A percentile compares a stretch with the other conserved stretches of the same genome.
phyloP scores from a whole-genome alignment of 2,797 vertebrate genomes.

The Danio tinwini region DNA sequence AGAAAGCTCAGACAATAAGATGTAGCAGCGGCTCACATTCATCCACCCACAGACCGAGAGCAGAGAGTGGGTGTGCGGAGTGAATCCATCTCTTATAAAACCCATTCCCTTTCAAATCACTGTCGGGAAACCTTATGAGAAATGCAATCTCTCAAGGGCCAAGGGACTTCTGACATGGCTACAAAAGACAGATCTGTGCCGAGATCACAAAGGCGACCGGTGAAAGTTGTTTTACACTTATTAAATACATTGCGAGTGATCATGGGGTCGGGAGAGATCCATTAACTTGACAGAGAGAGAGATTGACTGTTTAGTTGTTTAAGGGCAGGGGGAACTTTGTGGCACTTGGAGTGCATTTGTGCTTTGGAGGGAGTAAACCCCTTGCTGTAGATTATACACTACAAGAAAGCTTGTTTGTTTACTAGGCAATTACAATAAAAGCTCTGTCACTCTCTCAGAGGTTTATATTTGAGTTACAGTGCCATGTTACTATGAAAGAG shows the following conservation, averaged over 20 bases:
- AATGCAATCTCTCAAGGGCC: constrained; percentile 71
- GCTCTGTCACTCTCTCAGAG: not conserved
- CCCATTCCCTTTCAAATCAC: constrained; percentile 70
- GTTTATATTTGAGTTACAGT: not conserved
- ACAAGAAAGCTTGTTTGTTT: constrained; percentile 28
- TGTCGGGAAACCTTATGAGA: constrained; percentile 71
- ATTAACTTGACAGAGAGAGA: constrained; percentile 4
- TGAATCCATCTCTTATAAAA: constrained; percentile 76
- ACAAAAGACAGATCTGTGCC: constrained; percentile 66
- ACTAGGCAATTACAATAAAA: constrained; percentile 36
- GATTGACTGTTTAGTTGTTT: constrained; percentile 16
- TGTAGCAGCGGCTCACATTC: constrained; percentile 75
- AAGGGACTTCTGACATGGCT: constrained; percentile 66
- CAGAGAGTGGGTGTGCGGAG: constrained; percentile 79
- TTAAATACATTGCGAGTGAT: constrained; percentile 61
- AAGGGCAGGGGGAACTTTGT: constrained; percentile 23
- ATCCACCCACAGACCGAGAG: constrained; percentile 76
- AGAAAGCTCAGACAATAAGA: constrained; percentile 58
- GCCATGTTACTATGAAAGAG: not conserved
- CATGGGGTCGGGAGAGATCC: constrained; percentile 53
- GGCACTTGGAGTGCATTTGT: not conserved
- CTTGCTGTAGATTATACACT: constrained; percentile 24
- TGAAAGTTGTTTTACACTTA: constrained; percentile 68
- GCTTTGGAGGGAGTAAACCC: constrained; percentile 6
- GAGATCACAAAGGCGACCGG: constrained; percentile 64